Evolutionary conservation across 2,113 vertebrate species (phyloP), one percentile per base, ranked within the genome.

Genomic region (Scomber scombrus): DNA sequence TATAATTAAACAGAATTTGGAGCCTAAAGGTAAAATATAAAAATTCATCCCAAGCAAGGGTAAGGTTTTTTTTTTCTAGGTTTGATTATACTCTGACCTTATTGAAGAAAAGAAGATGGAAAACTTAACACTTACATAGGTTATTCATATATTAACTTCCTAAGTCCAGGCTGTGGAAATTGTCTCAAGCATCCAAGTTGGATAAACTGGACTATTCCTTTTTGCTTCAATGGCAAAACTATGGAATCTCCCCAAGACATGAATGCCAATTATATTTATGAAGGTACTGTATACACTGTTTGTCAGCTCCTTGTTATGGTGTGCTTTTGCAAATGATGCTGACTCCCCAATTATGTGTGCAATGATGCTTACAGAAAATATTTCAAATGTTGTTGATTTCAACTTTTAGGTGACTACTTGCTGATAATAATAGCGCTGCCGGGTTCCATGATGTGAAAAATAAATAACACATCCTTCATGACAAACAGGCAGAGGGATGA

Each of bases 341-440:
- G 82, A 90, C 72, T 74, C 75, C 54, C 51, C 54, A 79, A 83
- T 84, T 77, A 85, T 67, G 79, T 71, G 74, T 71, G 61, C 82
- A 75, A 72, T 74, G 78, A 88, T 78, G 86, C 88, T 52, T 60
- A 45, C 71, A 88, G 80, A 87, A 89, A 83, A 79, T 68, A 89
- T 84, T 85, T 69, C 58, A 82, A 75, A 82, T 69, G 54, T 51
- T 73, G 71, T 60, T 82, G 80, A 81, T 74, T 80, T 66, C 57
- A 72, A 75, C 50, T 62, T 84, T 81, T 40, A 62, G 70, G 56
- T 16, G 52, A 71, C 47, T 82, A 45, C 70, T 71, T 49, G 40
- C 61, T 74, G 57, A 63, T 75, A 23, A 69, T 49, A 77, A 81
- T 12, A 70, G 51, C 51, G 67, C 43, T 40, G 23, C 40, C 15